Percentiles rank a stretch among this genome's conserved stretches.
Conservation (phyloP, 2,113 vertebrate species). For the Nannospalax galili region DNA sequence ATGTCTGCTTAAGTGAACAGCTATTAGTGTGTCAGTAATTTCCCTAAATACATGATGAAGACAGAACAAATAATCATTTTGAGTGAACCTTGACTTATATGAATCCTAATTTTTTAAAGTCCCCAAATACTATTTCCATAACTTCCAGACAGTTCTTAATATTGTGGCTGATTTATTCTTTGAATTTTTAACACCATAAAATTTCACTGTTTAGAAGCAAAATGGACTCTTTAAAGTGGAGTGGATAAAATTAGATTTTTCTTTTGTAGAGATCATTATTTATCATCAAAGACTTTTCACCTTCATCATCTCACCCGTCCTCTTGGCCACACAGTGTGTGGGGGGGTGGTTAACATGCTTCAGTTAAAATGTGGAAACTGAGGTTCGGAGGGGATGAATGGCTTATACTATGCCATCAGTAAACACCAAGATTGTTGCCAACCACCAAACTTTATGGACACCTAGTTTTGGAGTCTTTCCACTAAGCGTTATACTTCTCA, state of each 20-base stretch:
- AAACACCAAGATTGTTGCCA: neutral
- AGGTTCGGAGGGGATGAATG: neutral
- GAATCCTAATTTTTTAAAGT: neutral
- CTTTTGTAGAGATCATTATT: constrained; percentile 17
- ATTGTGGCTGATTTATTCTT: constrained; percentile 16
- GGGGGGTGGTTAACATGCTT: neutral
- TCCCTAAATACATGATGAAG: neutral
- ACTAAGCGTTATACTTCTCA: neutral
- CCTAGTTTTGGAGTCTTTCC: neutral
- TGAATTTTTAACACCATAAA: neutral
- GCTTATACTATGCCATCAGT: neutral
- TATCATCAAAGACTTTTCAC: constrained; percentile 4
- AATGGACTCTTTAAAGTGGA: neutral
- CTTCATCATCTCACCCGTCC: neutral
- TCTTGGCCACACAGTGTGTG: neutral
- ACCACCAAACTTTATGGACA: neutral
- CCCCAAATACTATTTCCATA: neutral
- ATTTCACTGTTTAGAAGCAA: constrained; percentile 43
- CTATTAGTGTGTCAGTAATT: constrained; percentile 15
- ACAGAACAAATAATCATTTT: constrained; percentile 17
- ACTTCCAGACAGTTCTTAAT: neutral
- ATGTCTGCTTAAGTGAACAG: neutral
- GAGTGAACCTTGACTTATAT: neutral
- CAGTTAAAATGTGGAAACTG: constrained; percentile 12
- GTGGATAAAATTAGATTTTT: constrained; percentile 45